A percentile compares a stretch with the other conserved stretches of the same genome.
phyloP scores from a whole-genome alignment of 2,113 vertebrate species.

The Corythoichthys haematopterus region DNA sequence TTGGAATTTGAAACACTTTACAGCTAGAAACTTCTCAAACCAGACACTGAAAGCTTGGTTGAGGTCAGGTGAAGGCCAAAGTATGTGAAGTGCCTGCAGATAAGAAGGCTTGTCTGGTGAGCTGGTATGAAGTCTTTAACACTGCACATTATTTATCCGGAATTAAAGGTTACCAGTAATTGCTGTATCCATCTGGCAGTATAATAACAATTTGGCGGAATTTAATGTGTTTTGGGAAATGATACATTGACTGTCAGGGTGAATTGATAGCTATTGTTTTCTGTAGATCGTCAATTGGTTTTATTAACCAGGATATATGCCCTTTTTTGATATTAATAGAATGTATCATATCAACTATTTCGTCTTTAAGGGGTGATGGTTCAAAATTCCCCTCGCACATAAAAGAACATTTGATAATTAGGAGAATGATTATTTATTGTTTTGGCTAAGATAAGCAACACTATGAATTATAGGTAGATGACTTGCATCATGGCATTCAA shows the following conservation, averaged over 20 bases:
- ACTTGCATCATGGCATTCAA: constrained; percentile 6
- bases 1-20: neutral
- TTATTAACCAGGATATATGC: neutral
- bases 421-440: constrained; percentile 24
- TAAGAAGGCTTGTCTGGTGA: neutral
- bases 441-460: constrained; percentile 6
- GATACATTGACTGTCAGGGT: neutral
- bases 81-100: neutral
- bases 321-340: constrained; percentile 47
- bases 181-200: neutral
- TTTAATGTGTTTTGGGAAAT: neutral
- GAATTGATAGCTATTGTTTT: neutral
- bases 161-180: neutral
- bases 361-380: constrained; percentile 61
- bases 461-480: constrained; percentile 8
- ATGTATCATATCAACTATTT: constrained; percentile 29
- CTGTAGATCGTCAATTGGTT: neutral
- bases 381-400: constrained; percentile 57
- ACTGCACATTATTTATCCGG: neutral
- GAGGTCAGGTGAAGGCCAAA: neutral
- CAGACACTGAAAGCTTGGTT: neutral
- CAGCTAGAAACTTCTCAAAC: neutral
- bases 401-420: constrained; percentile 11
- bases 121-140: neutral
- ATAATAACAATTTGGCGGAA: neutral